These are phyloP conservation scores for Anoura caudifer DNA, from an alignment of 2,113 vertebrate species.

Conservation along the genomic window DNA sequence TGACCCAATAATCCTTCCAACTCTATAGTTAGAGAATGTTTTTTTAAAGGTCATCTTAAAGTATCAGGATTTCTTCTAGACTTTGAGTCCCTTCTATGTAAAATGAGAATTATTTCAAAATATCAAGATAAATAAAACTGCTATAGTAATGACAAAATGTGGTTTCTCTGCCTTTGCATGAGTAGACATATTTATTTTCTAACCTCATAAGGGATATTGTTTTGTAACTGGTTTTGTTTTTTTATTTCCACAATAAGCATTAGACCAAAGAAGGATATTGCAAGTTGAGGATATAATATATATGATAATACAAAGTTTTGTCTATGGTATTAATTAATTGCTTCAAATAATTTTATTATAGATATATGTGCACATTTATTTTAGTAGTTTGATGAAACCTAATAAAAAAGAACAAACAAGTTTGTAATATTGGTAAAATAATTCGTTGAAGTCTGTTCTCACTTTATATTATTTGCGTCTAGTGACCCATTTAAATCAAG, in stretches of 20 bases:
- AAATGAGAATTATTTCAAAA: background rate
- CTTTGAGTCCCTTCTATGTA: background rate
- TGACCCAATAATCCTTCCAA: background rate
- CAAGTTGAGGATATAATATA: background rate
- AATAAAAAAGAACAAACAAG: background rate
- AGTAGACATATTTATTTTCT: background rate
- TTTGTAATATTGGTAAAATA: background rate
- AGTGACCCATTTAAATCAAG: background rate
- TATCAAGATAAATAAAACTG: background rate
- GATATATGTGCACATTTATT: background rate
- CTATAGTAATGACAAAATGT: background rate
- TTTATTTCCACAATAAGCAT: background rate
- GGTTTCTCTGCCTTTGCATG: background rate
- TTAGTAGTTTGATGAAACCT: background rate
- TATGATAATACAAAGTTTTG: background rate
- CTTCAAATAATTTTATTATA: background rate
- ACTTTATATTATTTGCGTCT: background rate
- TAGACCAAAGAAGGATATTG: background rate
- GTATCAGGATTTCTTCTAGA: background rate
- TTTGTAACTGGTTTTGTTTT: background rate
- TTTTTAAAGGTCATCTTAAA: background rate
- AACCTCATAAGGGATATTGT: background rate
- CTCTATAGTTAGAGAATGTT: background rate
- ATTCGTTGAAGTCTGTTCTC: background rate
- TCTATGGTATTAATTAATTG: background rate